phyloP scores from a whole-genome alignment of 2,797 vertebrate species.

The Poeciliopsis infans region DNA sequence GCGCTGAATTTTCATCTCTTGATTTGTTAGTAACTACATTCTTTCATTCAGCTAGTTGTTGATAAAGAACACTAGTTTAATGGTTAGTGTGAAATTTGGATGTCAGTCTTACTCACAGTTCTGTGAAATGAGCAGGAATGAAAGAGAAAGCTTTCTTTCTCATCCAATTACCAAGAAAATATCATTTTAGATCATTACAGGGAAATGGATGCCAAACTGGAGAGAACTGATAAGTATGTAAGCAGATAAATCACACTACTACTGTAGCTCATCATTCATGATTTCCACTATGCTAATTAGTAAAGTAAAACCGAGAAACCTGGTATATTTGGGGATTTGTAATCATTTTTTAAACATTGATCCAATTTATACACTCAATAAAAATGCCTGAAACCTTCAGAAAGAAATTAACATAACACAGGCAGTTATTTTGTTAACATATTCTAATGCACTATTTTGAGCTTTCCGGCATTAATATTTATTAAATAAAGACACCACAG shows the following conservation, averaged over 20 bases:
- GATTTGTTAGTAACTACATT: background rate
- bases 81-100: background rate
- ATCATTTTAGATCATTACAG: background rate
- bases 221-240: background rate
- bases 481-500: slow-evolving; percentile 5
- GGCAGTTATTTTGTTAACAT: background rate
- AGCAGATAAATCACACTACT: background rate
- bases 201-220: background rate
- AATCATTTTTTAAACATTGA: background rate
- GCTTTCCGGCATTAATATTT: background rate
- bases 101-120: background rate
- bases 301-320: background rate
- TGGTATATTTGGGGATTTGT: background rate
- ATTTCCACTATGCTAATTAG: background rate
- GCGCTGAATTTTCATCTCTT: background rate
- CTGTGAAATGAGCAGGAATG: background rate
- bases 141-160: background rate
- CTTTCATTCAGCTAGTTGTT: background rate
- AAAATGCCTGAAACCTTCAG: background rate
- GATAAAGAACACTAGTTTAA: background rate
- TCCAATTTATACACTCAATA: background rate
- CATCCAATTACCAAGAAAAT: background rate
- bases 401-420: background rate
- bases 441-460: background rate
- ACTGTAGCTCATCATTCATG: background rate